Evolutionary conservation across 2,113 vertebrate species (phyloP).

Genomic region (Taxidea taxus): DNA sequence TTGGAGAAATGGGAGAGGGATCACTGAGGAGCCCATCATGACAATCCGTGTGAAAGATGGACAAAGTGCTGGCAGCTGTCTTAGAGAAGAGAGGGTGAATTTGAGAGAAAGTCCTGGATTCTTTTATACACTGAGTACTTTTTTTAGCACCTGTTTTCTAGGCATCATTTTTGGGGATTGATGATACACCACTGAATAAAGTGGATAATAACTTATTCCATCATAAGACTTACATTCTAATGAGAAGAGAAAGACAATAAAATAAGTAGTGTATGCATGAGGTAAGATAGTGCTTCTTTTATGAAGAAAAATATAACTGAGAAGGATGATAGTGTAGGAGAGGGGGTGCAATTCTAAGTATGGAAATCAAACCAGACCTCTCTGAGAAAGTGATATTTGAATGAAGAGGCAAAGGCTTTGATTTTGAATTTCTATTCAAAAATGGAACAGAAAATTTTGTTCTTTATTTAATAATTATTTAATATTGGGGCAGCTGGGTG

Average conservation of each 20-base stretch:
- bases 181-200: neutral
- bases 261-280: neutral
- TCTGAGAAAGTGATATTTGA: slow-evolving; percentile 1
- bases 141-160: neutral
- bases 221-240: neutral
- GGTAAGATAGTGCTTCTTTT: neutral
- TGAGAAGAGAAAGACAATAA: neutral
- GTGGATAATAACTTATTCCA: neutral
- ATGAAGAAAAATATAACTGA: neutral
- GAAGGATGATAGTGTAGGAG: neutral
- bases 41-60: neutral
- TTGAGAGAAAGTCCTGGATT: neutral
- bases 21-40: neutral
- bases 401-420: neutral
- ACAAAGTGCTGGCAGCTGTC: neutral
- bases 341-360: neutral
- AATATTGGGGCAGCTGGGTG: too few species aligned
- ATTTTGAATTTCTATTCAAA: neutral
- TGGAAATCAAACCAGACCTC: neutral
- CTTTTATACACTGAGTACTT: neutral
- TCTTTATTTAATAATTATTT: too few species aligned
- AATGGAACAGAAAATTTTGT: too few species aligned
- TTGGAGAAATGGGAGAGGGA: neutral
- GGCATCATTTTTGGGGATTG: neutral
- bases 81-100: neutral